Evolutionary conservation across 1,140 invertebrate species (phyloP), one percentile per base, ranked within the genome.

Genomic region (Microplitis demolitor): DNA sequence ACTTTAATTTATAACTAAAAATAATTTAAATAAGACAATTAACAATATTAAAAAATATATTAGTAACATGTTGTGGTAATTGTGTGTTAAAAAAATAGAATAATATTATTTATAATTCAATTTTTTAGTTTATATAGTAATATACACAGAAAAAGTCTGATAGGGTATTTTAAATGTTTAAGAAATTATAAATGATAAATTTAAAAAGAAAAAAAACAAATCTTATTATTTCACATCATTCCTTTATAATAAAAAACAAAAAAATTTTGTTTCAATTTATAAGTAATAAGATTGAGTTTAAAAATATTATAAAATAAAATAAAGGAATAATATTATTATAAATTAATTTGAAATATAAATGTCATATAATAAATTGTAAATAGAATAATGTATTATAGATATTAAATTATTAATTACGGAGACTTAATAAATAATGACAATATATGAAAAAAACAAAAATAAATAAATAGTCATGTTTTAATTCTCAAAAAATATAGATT

Each of bases 341-440:
- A 11, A 56, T 51, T 9, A 34, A 37, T 51, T 72, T 56, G 33
- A 69, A 60, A 13, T 60, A 37, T n/a, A 54, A 63, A 64, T 35
- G n/a, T 64, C 45, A 68, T n/a, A n/a, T n/a, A 39, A 39, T 37
- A 73, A 11, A 70, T 71, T 85, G 83, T 85, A 84, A 76, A 84
- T 85, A 85, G 69, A 66, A 81, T 24, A 24, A 24, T 84, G 82
- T 84, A 85, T 80, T 56, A 82, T 84, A 84, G 77, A 81, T 54
- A 78, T 78, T 84, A 84, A 84, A 81, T 83, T 81, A 83, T 72
- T 54, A 79, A 74, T 69, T 81, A 76, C 81, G 76, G 80, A 82
- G 53, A 73, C 78, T 81, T 83, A 84, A 84, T 84, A 85, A 85
- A 85, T 84, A 82, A 82, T 69, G 82, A 84, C 80, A 84, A 84